phyloP scores from a whole-genome alignment of 2,113 vertebrate genomes.

The Pantherophis guttatus region DNA sequence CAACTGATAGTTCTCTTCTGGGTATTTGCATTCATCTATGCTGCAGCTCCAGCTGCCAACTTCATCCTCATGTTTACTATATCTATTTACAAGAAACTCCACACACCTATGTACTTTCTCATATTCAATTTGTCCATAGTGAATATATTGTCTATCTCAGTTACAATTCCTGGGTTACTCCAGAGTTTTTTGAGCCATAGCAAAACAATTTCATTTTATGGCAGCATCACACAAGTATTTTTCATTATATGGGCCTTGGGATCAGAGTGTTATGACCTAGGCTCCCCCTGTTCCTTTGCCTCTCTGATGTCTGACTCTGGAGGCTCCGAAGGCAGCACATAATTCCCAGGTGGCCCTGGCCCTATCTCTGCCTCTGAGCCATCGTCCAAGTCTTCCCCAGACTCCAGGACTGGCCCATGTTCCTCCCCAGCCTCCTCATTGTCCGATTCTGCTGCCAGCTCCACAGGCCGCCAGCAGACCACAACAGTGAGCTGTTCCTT shows the following conservation, averaged over 20 bases:
- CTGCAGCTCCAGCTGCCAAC: background rate
- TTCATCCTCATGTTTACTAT: background rate
- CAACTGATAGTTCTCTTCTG: background rate
- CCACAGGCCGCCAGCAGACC: too few relatives aligned
- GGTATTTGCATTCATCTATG: background rate
- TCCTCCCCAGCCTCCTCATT: too few relatives aligned
- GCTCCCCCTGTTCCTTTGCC: too few relatives aligned
- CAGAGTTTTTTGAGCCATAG: slow-evolving; percentile 25
- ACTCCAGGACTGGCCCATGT: too few relatives aligned
- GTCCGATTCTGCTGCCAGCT: too few relatives aligned
- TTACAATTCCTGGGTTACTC: slow-evolving; percentile 43
- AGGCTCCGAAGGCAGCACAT: too few relatives aligned
- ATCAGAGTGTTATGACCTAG: too few relatives aligned
- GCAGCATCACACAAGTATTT: slow-evolving; percentile 39
- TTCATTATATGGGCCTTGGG: slow-evolving; percentile 25
- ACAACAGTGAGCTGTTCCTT: background rate
- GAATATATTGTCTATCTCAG: slow-evolving; percentile 33
- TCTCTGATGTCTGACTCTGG: too few relatives aligned
- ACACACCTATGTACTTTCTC: background rate
- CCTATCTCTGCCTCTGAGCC: too few relatives aligned
- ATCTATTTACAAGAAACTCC: background rate
- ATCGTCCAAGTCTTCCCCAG: too few relatives aligned
- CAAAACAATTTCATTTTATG: slow-evolving; percentile 29
- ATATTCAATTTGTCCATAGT: background rate
- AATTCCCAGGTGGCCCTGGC: too few relatives aligned